Conservation (phyloP, 2,888 invertebrate species). For the Hofmannophila pseudospretella region DNA sequence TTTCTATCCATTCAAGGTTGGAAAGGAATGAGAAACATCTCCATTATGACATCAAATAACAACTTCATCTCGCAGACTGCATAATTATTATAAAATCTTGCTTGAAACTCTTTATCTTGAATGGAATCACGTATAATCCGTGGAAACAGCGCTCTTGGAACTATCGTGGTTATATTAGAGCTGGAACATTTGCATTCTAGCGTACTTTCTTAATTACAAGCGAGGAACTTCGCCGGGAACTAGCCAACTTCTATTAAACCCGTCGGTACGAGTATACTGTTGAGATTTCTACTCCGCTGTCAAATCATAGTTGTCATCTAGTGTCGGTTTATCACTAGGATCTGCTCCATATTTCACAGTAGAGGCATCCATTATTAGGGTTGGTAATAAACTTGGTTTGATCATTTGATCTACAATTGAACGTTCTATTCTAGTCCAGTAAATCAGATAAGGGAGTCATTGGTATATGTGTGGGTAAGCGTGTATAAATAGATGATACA, state of each 20-base stretch:
- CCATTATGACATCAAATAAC: not conserved
- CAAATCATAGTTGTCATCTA: conserved; percentile 1
- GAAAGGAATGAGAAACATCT: not conserved
- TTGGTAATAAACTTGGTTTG: too few species aligned
- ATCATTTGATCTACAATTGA: too few species aligned
- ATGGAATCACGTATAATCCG: conserved; percentile 11
- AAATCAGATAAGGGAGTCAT: too few species aligned
- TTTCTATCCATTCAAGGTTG: not conserved
- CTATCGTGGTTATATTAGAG: conserved; percentile 14
- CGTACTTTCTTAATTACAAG: conserved; percentile 43
- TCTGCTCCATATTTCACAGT: too few species aligned
- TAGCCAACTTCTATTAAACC: conserved; percentile 21
- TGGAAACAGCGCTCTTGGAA: conserved; percentile 6
- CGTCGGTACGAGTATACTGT: not conserved
- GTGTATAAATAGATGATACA: too few species aligned
- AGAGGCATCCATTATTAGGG: too few species aligned
- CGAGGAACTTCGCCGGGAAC: conserved; percentile 31
- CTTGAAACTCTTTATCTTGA: conserved; percentile 3
- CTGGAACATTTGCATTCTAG: conserved; percentile 39
- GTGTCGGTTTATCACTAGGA: not conserved
- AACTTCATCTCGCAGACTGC: conserved; percentile 1
- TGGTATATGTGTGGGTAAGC: too few species aligned
- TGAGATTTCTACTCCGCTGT: not conserved
- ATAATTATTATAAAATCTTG: conserved; percentile 4
- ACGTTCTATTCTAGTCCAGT: too few species aligned